phyloP scores from a whole-genome alignment of 1,140 invertebrate genomes.

The Mizuhopecten yessoensis region DNA sequence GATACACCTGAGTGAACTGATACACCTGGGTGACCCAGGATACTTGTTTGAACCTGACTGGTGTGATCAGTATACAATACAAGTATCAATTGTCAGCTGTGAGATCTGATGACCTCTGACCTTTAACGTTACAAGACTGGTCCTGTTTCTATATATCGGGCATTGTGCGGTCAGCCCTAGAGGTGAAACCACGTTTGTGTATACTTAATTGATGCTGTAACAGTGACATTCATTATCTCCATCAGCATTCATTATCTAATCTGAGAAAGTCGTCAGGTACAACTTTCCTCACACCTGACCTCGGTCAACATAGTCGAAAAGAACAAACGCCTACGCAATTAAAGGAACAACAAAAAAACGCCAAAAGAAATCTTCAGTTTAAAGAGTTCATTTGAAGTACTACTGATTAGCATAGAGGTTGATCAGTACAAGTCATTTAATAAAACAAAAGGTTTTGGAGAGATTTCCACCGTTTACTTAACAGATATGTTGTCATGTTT shows the following conservation, averaged over 20 bases:
- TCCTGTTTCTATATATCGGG: neutral
- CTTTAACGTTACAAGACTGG: neutral
- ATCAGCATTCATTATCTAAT: constrained; percentile 35
- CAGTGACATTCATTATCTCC: neutral
- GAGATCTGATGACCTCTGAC: neutral
- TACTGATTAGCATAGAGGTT: neutral
- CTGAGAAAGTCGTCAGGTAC: neutral
- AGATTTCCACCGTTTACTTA: neutral
- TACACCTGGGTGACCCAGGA: neutral
- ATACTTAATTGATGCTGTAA: neutral
- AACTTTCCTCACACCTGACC: neutral
- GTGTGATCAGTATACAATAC: neutral
- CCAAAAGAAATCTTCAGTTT: neutral
- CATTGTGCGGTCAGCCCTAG: neutral
- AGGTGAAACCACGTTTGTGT: neutral
- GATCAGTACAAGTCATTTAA: neutral
- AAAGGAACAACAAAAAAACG: neutral
- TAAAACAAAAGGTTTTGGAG: neutral
- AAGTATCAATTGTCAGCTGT: neutral
- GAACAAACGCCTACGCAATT: neutral
- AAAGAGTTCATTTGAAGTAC: constrained; percentile 14
- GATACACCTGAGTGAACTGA: neutral
- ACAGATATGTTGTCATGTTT: no score
- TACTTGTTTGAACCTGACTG: neutral
- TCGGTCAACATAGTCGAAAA: neutral